Percentiles rank a stretch among this genome's conserved stretches.
Conservation (phyloP, 2,797 vertebrate species). For the Hydrolagus colliei region DNA sequence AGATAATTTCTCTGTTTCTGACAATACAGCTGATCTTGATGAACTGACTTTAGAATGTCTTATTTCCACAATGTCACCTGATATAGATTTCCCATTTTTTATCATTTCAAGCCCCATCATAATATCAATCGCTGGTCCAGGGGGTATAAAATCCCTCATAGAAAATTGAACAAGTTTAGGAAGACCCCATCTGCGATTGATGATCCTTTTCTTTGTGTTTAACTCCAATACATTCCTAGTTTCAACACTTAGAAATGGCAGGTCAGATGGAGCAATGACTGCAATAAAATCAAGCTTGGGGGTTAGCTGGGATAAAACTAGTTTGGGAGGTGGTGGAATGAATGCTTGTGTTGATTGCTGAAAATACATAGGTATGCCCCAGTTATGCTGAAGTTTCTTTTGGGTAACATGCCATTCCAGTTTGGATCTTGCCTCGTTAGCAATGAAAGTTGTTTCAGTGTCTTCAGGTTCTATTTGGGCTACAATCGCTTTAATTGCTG, state of each 20-base stretch:
- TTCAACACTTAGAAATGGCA: background rate
- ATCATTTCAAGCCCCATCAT: too few species aligned
- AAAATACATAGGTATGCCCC: background rate
- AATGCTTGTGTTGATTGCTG: conserved; percentile 12
- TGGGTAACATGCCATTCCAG: conserved; percentile 26
- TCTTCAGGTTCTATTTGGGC: background rate
- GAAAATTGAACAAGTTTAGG: background rate
- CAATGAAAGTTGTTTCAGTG: background rate
- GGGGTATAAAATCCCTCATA: background rate
- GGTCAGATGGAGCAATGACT: background rate
- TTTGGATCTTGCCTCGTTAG: background rate
- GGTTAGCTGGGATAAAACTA: background rate
- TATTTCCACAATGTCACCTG: too few species aligned
- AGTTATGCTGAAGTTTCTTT: conserved; percentile 17
- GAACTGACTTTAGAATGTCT: too few species aligned
- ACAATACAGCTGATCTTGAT: too few species aligned
- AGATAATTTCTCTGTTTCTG: too few species aligned
- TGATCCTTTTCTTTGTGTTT: background rate
- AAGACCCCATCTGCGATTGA: conserved; percentile 22
- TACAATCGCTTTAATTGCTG: background rate
- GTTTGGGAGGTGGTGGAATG: conserved; percentile 16
- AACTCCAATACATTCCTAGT: background rate
- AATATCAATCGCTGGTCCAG: background rate
- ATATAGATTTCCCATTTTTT: too few species aligned
- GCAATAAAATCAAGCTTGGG: background rate